A percentile compares a stretch with the other conserved stretches of the same genome.
Conservation (phyloP, 2,888 invertebrate genomes). For the Eupithecia pulchellata region DNA sequence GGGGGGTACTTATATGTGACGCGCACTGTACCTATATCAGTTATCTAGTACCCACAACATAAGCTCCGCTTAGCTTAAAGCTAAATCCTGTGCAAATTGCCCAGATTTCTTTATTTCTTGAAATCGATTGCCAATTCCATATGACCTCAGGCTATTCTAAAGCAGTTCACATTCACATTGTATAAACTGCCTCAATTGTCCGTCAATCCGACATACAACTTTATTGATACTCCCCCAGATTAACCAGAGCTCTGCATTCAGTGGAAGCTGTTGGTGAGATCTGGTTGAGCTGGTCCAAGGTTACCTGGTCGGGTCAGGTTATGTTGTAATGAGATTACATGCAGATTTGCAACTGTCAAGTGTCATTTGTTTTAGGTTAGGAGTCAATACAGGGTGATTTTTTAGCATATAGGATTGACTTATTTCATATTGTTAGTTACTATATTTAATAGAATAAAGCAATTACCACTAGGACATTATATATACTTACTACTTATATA, state of each 20-base stretch:
- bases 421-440: too few species aligned
- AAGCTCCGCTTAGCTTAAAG: too few species aligned
- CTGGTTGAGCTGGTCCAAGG: constrained; percentile 20
- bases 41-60: too few species aligned
- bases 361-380: constrained; percentile 32
- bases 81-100: too few species aligned
- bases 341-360: constrained; percentile 36
- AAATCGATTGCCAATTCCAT: neutral
- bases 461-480: too few species aligned
- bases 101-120: neutral
- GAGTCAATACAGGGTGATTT: neutral
- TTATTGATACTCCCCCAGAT: constrained; percentile 40
- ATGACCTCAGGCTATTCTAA: constrained; percentile 32
- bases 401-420: too few species aligned
- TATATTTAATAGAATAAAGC: too few species aligned
- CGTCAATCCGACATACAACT: constrained; percentile 45
- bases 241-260: constrained; percentile 18
- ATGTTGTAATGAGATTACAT: constrained; percentile 37
- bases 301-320: constrained; percentile 21
- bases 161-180: constrained; percentile 30
- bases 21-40: too few species aligned
- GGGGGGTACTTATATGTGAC: too few species aligned
- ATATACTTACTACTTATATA: too few species aligned
- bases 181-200: constrained; percentile 43
- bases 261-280: constrained; percentile 4